Evolutionary conservation across 1,140 invertebrate species (phyloP).

Genomic region (Teleopsis dalmanni): DNA sequence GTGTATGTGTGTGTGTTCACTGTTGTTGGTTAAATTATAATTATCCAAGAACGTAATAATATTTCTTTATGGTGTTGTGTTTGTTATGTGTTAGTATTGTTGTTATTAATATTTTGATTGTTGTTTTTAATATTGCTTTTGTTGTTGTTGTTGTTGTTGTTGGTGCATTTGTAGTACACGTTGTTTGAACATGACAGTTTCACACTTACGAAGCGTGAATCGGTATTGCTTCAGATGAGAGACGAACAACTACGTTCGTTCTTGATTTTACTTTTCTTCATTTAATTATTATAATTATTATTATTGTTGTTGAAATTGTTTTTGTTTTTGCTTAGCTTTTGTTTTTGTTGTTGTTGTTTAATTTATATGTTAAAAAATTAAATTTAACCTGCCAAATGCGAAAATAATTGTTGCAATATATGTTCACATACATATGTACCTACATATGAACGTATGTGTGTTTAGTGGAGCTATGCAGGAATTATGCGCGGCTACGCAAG

Average conservation of each 20-base stretch:
- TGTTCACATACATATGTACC: not conserved
- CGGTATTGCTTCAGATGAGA: too few relatives aligned
- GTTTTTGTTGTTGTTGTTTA: slow-evolving; percentile 4
- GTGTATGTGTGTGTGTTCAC: not conserved
- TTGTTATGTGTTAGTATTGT: not conserved
- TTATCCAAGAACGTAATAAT: not conserved
- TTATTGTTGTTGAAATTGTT: not conserved
- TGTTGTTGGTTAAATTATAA: not conserved
- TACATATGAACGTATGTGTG: not conserved
- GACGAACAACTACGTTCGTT: too few relatives aligned
- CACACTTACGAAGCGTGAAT: too few relatives aligned
- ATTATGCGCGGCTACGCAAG: too few relatives aligned
- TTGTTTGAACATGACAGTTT: too few relatives aligned
- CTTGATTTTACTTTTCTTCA: too few relatives aligned
- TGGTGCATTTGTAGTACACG: not conserved
- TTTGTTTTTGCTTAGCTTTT: not conserved
- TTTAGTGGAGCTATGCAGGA: too few relatives aligned
- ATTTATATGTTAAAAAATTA: slow-evolving; percentile 11
- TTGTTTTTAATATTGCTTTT: not conserved
- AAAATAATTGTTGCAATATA: slow-evolving; percentile 16
- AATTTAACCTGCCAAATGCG: slow-evolving; percentile 13
- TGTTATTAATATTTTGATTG: slow-evolving; percentile 2
- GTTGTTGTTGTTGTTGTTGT: slow-evolving; percentile 2
- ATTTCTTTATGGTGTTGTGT: not conserved
- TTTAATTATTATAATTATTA: slow-evolving; percentile 1